Percentiles rank a stretch among this genome's conserved stretches.
phyloP scores from a whole-genome alignment of 2,113 vertebrate genomes.

The Podiceps cristatus region DNA sequence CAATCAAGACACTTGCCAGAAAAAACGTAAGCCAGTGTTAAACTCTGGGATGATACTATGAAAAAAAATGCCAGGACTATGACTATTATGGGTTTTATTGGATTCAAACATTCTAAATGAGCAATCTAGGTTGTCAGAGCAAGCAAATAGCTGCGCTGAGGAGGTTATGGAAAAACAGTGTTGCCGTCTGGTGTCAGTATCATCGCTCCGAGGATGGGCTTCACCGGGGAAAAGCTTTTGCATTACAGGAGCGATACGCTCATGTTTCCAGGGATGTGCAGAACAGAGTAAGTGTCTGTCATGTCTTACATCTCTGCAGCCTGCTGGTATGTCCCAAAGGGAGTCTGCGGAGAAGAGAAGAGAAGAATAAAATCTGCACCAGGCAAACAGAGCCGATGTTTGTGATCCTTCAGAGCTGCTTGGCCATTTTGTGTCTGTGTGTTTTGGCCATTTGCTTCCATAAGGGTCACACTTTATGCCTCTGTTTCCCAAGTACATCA shows the following conservation, averaged over 20 bases:
- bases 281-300: neutral
- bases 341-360: neutral
- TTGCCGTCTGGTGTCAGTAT: neutral
- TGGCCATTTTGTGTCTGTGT: neutral
- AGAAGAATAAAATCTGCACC: neutral
- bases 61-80: constrained; percentile 29
- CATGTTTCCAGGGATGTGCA: neutral
- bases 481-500: neutral
- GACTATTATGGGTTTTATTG: neutral
- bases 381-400: neutral
- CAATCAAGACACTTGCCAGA: neutral
- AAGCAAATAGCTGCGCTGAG: neutral
- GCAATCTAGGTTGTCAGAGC: neutral
- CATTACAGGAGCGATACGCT: rapidly evolving
- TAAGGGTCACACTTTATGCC: neutral
- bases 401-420: neutral
- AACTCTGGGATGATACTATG: neutral
- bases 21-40: neutral
- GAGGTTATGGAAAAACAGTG: constrained; percentile 20
- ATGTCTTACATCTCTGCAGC: neutral
- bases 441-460: neutral
- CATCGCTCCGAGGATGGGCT: neutral
- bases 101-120: neutral
- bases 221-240: neutral
- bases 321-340: neutral